phyloP scores from a whole-genome alignment of 2,113 vertebrate species.

The Corydoras sp. region DNA sequence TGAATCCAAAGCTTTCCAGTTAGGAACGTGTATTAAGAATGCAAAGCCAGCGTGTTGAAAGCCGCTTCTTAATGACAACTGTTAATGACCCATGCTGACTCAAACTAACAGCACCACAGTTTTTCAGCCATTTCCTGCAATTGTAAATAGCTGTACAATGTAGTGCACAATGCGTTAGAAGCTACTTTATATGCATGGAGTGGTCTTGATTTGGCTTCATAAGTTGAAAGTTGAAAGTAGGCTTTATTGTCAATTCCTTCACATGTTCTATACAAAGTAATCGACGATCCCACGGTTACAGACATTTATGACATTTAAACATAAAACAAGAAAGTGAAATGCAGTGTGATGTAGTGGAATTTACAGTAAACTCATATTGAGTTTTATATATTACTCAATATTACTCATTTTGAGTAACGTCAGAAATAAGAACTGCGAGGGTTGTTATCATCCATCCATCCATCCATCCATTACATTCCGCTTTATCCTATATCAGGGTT shows the following conservation, averaged over 20 bases:
- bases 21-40: neutral
- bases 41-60: slow-evolving; percentile 3
- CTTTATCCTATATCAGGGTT: too few relatives aligned
- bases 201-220: neutral
- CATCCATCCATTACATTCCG: too few relatives aligned
- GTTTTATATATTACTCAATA: too few relatives aligned
- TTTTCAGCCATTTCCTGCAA: slow-evolving; percentile 3
- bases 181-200: neutral
- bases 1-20: neutral
- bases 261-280: too few relatives aligned
- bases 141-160: neutral
- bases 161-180: neutral
- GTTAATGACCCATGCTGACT: slow-evolving; percentile 7
- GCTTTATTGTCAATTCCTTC: too few relatives aligned
- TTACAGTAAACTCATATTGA: too few relatives aligned
- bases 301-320: too few relatives aligned
- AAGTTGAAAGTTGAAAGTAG: too few relatives aligned
- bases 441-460: neutral
- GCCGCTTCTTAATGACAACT: slow-evolving; percentile 3
- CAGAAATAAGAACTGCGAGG: neutral
- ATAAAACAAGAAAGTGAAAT: too few relatives aligned
- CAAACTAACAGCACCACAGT: slow-evolving; percentile 1
- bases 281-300: too few relatives aligned
- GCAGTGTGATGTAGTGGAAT: too few relatives aligned
- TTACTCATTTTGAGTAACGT: neutral